Conservation (phyloP, 2,113 vertebrate genomes). For the Macroglossus sobrinus region DNA sequence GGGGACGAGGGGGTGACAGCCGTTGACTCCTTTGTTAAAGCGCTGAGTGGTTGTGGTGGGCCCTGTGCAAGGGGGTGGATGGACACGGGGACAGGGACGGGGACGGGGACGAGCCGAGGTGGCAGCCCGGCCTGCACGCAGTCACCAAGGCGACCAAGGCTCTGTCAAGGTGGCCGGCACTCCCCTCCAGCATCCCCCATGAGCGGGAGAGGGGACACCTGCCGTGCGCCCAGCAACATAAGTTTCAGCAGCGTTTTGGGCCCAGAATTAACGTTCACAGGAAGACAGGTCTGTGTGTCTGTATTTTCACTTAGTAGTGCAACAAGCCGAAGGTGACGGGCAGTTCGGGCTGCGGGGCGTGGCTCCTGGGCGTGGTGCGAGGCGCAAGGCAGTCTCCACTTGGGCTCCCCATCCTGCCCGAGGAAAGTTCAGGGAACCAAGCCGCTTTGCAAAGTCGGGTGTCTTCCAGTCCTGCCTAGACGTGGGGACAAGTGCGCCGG, state of each 20-base stretch:
- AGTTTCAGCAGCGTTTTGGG: conserved; percentile 62
- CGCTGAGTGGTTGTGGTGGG: conserved; percentile 16
- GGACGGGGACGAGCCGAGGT: conserved; percentile 37
- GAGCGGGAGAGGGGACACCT: conserved; percentile 51
- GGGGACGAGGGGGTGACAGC: conserved; percentile 80
- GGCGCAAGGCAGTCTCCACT: too few relatives aligned
- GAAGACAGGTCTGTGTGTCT: conserved; percentile 70
- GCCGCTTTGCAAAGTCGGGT: not conserved
- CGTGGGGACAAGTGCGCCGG: not conserved
- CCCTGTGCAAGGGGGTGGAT: conserved; percentile 64
- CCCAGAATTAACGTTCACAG: not conserved
- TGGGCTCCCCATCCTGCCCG: too few relatives aligned
- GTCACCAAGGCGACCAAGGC: conserved; percentile 60
- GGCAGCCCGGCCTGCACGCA: conserved; percentile 50
- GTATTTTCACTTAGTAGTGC: conserved; percentile 57
- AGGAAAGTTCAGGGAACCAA: not conserved
- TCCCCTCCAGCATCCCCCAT: not conserved
- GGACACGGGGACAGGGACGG: conserved; percentile 69
- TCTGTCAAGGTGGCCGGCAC: conserved; percentile 56
- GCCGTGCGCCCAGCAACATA: conserved; percentile 49
- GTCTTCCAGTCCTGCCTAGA: conserved; percentile 31
- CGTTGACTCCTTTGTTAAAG: conserved; percentile 80
- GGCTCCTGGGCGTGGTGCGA: too few relatives aligned
- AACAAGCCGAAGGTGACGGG: conserved; percentile 58
- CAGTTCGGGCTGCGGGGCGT: conserved; percentile 32